Percentiles rank a stretch among this genome's conserved stretches.
These are phyloP conservation scores for Sitobion miscanthi DNA, from an alignment of 1,140 invertebrate species.

Conservation along the genomic window DNA sequence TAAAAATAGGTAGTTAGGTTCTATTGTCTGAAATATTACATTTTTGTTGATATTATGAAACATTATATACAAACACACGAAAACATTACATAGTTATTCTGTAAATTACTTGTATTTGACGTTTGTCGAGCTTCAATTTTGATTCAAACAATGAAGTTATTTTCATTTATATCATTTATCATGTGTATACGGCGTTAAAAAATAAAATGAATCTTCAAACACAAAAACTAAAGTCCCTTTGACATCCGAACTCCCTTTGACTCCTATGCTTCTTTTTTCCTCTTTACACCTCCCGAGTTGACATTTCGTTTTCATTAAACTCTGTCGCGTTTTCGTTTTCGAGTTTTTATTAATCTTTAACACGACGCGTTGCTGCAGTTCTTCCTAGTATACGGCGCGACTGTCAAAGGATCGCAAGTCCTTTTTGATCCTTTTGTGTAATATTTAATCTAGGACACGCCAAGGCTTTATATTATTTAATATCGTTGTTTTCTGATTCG, in stretches of 20 bases:
- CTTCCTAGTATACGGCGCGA: constrained; percentile 35
- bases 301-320: constrained; percentile 57
- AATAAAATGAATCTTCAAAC: constrained; percentile 56
- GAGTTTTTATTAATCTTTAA: constrained; percentile 56
- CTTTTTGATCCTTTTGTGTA: constrained; percentile 57
- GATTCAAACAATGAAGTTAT: constrained; percentile 45
- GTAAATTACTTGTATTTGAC: constrained; percentile 22
- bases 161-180: constrained; percentile 52
- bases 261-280: constrained; percentile 47
- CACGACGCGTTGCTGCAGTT: constrained; percentile 17
- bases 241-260: constrained; percentile 53
- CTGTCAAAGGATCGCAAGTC: constrained; percentile 51
- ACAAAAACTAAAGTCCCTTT: constrained; percentile 50
- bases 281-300: constrained; percentile 52
- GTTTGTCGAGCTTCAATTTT: constrained; percentile 40
- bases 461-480: constrained; percentile 56
- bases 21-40: constrained; percentile 36
- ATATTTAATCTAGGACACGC: constrained; percentile 57
- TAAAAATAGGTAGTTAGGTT: neutral
- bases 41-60: neutral
- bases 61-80: neutral
- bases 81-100: neutral
- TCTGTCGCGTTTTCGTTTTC: constrained; percentile 53
- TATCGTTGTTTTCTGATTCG: constrained; percentile 56
- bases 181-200: constrained; percentile 24